Base-by-base conservation (phyloP, 1,140 invertebrate species). In the Drosophila seguyi region DNA sequence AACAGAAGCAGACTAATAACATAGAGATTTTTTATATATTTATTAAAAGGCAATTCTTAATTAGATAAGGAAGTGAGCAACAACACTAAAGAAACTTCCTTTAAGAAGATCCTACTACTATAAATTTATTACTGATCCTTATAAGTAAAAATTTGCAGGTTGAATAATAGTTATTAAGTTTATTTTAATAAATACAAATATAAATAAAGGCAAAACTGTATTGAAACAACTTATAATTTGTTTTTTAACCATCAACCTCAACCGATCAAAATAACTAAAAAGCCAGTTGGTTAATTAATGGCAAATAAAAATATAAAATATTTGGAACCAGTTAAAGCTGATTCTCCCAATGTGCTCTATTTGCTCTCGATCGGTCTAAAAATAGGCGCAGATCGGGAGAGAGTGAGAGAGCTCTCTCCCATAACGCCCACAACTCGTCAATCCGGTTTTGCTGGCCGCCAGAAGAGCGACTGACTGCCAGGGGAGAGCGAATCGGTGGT, bases 371-470 rank as follows among this genome's bases (percentile, higher is more conserved):
- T 36, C 38, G 0, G 7, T 16, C 48, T 55, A 31, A 34, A 44
- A 61, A 65, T 61, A 65, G 8, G 7, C 16, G 20, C 39, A 29
- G 22, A 6, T 41, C 38, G 52, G 13, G 18, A 58, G 52, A 56
- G n/a, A 18, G 20, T 31, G 52, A 41, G 56, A 27, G 39, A 25
- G 29, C 20, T 34, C 56, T 59, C 60, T 63, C 59, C 14, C 36
- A 25, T 27, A 56, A 29, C 38, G 11, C 29, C 4, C 36, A 11
- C 8, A 45, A 48, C 59, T 61, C 59, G 59, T 61, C 59, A 44
- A 62, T 36, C 57, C 16, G 57, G 63, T 66, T 66, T 62, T 41
- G 25, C 6, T 4, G 38, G 27, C 38, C 16, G n/a, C 22, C 20
- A 20, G 62, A 65, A 53, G 50, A 53, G 50, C 50, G 31, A 20